Evolutionary conservation across 2,113 vertebrate species (phyloP), one percentile per base, ranked within the genome.

Genomic region (Rhabdomys dilectus): DNA sequence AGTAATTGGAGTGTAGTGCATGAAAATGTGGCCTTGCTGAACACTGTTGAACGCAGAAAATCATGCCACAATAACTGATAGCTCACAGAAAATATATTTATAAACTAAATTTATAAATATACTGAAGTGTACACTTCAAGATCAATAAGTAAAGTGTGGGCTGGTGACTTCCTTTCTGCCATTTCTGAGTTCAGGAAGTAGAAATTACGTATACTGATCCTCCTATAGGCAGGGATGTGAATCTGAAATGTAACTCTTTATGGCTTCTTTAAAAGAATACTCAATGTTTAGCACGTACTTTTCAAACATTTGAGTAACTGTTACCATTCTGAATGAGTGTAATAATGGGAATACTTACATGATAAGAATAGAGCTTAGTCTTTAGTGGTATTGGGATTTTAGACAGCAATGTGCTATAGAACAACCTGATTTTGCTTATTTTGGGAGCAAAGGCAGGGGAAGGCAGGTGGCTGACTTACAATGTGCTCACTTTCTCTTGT

Each of bases 301-400:
- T 94, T 86, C 31, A 72, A 92, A 85, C 13, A 76, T 60, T 81
- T 91, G 66, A 92, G 86, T 91, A 93, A 94, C 60, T 93, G 29
- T 86, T 60, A 56, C 19, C 39, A 51, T 95, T 89, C 80, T 34
- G 62, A 72, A 70, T 80, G 82, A 96, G 16, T 86, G 12, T 66
- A 72, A 76, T 80, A 92, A 73, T 82, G 31, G 26, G 64, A 48
- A 91, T 93, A 89, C 48, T 62, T 45, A 66, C 0, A 36, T 66
- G 26, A 31, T 85, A 72, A 62, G 70, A 90, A 85, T 15, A 72
- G 13, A 15, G 3, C 17, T 93, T 94, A 42, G 2, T 75, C 77
- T 75, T 93, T 76, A 88, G 21, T 24, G 11, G 21, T 87, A 62
- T 16, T 64, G 12, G 42, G 17, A 51, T 45, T 95, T 70, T 96